A percentile compares a stretch with the other conserved stretches of the same genome.
phyloP scores from a whole-genome alignment of 1,140 invertebrate genomes.

The Brachionus asplanchnoidis region DNA sequence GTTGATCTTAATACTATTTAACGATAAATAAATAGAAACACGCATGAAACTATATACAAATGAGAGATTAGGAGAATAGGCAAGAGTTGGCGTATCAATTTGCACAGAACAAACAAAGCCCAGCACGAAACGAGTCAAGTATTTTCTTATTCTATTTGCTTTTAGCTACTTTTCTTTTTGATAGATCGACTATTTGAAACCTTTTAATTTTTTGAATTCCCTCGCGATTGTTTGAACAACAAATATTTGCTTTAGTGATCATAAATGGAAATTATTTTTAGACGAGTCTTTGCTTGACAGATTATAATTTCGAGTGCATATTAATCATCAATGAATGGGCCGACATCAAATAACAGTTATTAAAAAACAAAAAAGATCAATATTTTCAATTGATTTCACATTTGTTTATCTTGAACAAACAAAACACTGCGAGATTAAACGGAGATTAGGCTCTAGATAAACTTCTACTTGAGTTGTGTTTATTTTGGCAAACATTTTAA shows the following conservation, averaged over 20 bases:
- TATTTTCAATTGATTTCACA: neutral
- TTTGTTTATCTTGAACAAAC: neutral
- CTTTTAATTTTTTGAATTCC: neutral
- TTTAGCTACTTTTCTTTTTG: conserved; percentile 9
- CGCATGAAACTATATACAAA: neutral
- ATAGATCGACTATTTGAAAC: neutral
- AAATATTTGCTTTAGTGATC: conserved; percentile 14
- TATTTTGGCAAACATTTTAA: neutral
- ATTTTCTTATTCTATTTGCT: neutral
- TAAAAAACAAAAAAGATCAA: neutral
- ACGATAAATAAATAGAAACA: conserved; percentile 1
- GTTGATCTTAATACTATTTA: neutral
- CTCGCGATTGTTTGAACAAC: neutral
- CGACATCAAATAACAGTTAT: conserved; percentile 10
- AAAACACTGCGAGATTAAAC: neutral
- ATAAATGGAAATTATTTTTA: conserved; percentile 12
- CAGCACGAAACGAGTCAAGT: neutral
- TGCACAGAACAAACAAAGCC: conserved; percentile 4
- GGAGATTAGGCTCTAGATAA: neutral
- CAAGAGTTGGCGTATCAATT: neutral
- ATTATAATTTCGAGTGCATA: neutral
- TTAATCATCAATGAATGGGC: neutral
- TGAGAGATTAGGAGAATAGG: neutral
- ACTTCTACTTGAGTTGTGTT: neutral
- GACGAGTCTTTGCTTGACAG: neutral